Evolutionary conservation across 1,140 invertebrate genomes (phyloP), one percentile per base, ranked within the genome.

Genomic region (Galleria mellonella): DNA sequence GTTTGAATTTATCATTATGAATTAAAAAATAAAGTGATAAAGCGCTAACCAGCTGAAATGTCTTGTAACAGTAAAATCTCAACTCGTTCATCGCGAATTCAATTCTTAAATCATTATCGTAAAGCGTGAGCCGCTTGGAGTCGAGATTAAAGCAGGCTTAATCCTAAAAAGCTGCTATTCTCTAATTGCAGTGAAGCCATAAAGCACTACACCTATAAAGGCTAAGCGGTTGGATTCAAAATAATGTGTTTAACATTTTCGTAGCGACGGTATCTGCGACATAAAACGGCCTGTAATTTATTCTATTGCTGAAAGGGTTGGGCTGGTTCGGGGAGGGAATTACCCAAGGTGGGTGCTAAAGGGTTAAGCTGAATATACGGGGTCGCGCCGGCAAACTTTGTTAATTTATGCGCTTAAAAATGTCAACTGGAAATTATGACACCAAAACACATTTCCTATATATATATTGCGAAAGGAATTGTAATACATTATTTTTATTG

Each of bases 371-470:
- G 72, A 72, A 81, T 81, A 76, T 79, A 83, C 77, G 81, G 74
- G 75, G 72, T 76, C 75, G 72, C 61, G 74, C 63, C 72, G 72
- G 63, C 76, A 73, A 83, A 84, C 75, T 84, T 84, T 72, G 74
- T 77, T 84, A 84, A 84, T 84, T 84, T 84, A 84, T 84, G 76
- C 74, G 78, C 76, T 84, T 83, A 84, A 84, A 84, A 84, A 84
- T 81, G 78, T 84, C 81, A 84, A 81, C 78, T 75, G 70, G 55
- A 81, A 84, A 84, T 84, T 84, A 84, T 84, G 81, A 84, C 78
- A 65, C 77, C 74, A 64, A 75, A 78, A 79, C 77, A 78, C 71
- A 77, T 84, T 84, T 82, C 81, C 77, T 74, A 73, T 78, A 72
- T 74, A n/a, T n/a, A 65, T 63, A 65, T 65, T 35, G 31, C 23